Evolutionary conservation across 2,797 vertebrate genomes (phyloP), one percentile per base, ranked within the genome.

Genomic region (Parauchenoglanis ngamensis): DNA sequence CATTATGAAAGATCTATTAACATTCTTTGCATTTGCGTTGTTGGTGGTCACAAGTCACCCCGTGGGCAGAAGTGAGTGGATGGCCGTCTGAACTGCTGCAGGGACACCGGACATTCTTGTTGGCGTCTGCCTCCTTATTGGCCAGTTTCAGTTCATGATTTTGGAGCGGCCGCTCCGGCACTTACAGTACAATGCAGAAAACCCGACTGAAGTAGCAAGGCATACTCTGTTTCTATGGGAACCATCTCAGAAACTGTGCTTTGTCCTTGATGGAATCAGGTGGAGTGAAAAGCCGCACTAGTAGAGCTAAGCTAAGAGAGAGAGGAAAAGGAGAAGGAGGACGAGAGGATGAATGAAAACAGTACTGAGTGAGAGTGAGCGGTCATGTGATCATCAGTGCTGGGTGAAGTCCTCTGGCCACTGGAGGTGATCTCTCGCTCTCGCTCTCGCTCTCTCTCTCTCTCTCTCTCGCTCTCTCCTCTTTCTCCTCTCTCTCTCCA

Each of bases 211-310:
- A 92, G 90, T 89, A 89, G 88, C 89, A 92, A 92, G 92, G 93
- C 93, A 90, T 93, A 91, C 91, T 91, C 90, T 89, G 95, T 95
- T 95, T 89, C 94, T 92, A 93, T 94, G 93, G 93, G 28, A 91
- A 95, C 91, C 68, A 81, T 85, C 8, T 90, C 87, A 89, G 90
- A 92, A 68, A 91, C 87, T 88, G 84, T 88, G 91, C 91, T 93
- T 91, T 91, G 93, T 88, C 93, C 93, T 95, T 93, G 92, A 94
- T 85, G 83, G 90, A 92, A 91, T 92, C 89, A 81, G 92, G 89
- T 91, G 86, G 88, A 92, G 89, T 86, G 84, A 31, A 83, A 88
- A 88, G 76, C 83, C 25, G 81, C 52, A 65, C 46, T 72, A 83
- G 84, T 73, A n/a, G 84, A 86, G 72, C 84, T 68, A 65, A 84